Evolutionary conservation across 2,888 invertebrate genomes (phyloP).

Genomic region (Brachyopa scutellaris): DNA sequence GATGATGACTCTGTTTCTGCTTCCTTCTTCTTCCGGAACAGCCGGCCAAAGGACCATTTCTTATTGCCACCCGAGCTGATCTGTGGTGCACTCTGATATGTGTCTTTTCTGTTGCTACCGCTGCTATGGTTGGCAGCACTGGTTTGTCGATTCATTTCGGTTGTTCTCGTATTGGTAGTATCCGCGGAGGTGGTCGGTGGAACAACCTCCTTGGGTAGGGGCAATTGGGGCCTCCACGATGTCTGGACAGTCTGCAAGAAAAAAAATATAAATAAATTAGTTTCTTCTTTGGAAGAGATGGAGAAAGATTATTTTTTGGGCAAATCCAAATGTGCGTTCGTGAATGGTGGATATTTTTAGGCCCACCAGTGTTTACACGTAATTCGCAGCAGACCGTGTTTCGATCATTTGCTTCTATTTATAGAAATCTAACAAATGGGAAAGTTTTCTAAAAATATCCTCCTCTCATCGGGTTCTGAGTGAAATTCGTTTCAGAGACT

Average conservation of each 20-base stretch:
- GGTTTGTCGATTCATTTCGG: slow-evolving; percentile 74
- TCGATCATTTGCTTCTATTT: slow-evolving; percentile 40
- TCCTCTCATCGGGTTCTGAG: slow-evolving; percentile 8
- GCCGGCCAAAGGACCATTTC: slow-evolving; percentile 91
- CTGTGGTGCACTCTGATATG: slow-evolving; percentile 82
- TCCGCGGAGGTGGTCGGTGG: slow-evolving; percentile 76
- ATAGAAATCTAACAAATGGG: slow-evolving; percentile 58
- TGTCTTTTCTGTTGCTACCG: slow-evolving; percentile 75
- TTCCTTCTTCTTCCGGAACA: slow-evolving; percentile 89
- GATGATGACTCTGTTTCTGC: slow-evolving; percentile 81
- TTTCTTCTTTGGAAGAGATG: background rate
- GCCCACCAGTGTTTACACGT: slow-evolving; percentile 31
- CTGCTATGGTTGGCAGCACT: slow-evolving; percentile 69
- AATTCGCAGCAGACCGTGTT: slow-evolving; percentile 38
- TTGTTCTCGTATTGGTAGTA: slow-evolving; percentile 64
- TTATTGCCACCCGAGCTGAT: slow-evolving; percentile 79
- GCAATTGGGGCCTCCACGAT: slow-evolving; percentile 81
- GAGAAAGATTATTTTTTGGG: background rate
- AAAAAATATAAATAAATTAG: slow-evolving; percentile 24
- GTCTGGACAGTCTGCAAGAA: slow-evolving; percentile 81
- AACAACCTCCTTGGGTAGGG: slow-evolving; percentile 80
- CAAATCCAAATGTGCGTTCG: background rate
- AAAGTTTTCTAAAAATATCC: slow-evolving; percentile 60
- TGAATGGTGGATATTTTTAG: slow-evolving; percentile 41
- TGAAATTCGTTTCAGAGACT: background rate